These are phyloP conservation scores for Megastigmus dorsalis DNA, from an alignment of 2,888 invertebrate genomes.

Conservation along the genomic window DNA sequence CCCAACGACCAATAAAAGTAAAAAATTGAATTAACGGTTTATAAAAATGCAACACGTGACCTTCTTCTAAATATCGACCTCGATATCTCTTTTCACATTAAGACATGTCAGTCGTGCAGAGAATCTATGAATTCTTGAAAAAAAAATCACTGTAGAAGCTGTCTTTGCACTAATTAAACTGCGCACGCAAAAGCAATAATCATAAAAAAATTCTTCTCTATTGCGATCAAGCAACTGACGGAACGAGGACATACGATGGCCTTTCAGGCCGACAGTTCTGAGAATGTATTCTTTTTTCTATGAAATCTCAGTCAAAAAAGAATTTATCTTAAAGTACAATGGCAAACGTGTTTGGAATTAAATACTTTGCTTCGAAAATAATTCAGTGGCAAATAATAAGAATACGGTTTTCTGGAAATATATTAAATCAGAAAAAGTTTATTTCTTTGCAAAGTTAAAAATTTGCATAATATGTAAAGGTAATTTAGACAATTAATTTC, in stretches of 20 bases:
- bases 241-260: neutral
- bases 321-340: too few species aligned
- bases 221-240: neutral
- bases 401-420: too few species aligned
- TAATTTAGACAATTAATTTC: too few species aligned
- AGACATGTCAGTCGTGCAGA: neutral
- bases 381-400: too few species aligned
- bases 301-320: too few species aligned
- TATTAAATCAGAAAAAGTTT: too few species aligned
- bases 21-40: neutral
- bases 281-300: too few species aligned
- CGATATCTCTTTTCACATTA: neutral
- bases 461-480: too few species aligned
- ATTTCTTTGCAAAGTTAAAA: too few species aligned
- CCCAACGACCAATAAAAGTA: neutral
- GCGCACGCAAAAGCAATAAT: slow-evolving; percentile 19
- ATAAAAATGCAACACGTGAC: slow-evolving; percentile 1
- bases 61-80: slow-evolving; percentile 12
- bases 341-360: too few species aligned
- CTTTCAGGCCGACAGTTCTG: neutral
- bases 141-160: neutral
- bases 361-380: too few species aligned
- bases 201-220: slow-evolving; percentile 7
- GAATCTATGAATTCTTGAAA: slow-evolving; percentile 10
- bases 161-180: neutral